Evolutionary conservation across 53 echinoderm and acorn worm genomes (phyloP), one percentile per base, ranked within the genome.

Genomic region (Temnopleurus reevesii): DNA sequence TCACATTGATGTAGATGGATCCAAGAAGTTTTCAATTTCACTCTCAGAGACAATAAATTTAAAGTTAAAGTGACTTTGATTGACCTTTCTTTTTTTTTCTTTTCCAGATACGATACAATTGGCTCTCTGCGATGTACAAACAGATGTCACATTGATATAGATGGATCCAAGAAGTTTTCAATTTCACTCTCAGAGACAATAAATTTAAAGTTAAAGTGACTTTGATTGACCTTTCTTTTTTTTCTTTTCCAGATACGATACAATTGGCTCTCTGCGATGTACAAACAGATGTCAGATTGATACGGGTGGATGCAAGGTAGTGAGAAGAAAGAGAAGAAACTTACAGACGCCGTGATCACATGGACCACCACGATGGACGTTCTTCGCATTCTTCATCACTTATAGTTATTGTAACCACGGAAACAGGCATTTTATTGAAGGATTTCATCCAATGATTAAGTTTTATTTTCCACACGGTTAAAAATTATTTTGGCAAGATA

Each of bases 221-320:
- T 8, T 10, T 8, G 15, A 51, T 10, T 10, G 15, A 8, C 53
- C 8, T 43, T n/a, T 15, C 8, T 10, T 26, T 55, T 81, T 81
- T 81, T 65, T 47, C 36, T 81, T 59, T 34, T 55, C 19, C 80
- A 96, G 96, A 27, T 92, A 92, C 33, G 89, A 90, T 19, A 94
- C 96, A 8, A 94, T 92, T 30, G 96, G 96, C 59, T 63, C 83
- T 31, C 76, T 97, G 66, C 89, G 94, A 89, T 97, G 97, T 77
- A 95, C 91, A 55, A 91, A 92, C 92, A 91, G 97, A 89, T 97
- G 97, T 43, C 81, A 91, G 56, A 91, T 95, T 41, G 94, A 97
- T 71, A 91, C 92, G 21, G 90, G 92, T 49, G 92, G 90, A 53
- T 97, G 97, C 89, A 90, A 90, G 77, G 93, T 96, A n/a, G 92